Base-by-base conservation (phyloP, 37 sponge, comb jelly and placozoan genomes). In the Oopsacas minuta region DNA sequence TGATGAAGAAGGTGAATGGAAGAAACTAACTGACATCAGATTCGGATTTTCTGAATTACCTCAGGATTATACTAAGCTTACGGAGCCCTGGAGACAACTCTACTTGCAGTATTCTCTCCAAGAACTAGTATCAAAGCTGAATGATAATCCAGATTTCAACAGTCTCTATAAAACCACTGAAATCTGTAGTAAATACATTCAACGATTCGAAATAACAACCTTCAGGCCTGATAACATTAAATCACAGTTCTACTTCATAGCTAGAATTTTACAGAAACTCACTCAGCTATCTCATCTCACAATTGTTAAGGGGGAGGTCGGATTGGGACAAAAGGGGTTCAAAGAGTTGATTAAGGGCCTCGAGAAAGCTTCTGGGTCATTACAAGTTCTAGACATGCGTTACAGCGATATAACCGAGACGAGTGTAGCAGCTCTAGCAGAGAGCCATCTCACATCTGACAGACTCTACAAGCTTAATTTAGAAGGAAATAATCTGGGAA, bases 41-140 rank as follows among this genome's bases (percentile, higher is more conserved):
- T 90, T 90, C 82, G 87, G 90, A 36, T 82, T 90, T 0, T 52
- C 84, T 37, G 90, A 90, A 35, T 15, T 90, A 36, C 90, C 90
- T 39, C 51, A 82, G 35, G 75, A 84, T 22, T 90, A 90, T 53
- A 37, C 52, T 34, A 23, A 38, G 15, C 35, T 90, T 52, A 0
- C 39, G 15, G 10, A 35, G 25, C 90, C 87, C 35, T 90, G 90
- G 90, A 90, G 87, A 38, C 90, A 90, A 81, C 82, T 90, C 20
- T 90, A 90, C 69, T 84, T 90, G 15, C 90, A 90, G 81, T 85
- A 90, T 37, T 86, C 86, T 82, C 90, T 90, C 1, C 90, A 90
- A 37, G 90, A 90, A 87, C 83, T 90, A 42, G 85, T 90, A 37
- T 37, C 85, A 12, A 90, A 90, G 36, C 85, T 90, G 46, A 90